Percentiles rank a stretch among this genome's conserved stretches.
Evolutionary conservation across 2,113 vertebrate species (phyloP).

Genomic region (Alosa alosa): DNA sequence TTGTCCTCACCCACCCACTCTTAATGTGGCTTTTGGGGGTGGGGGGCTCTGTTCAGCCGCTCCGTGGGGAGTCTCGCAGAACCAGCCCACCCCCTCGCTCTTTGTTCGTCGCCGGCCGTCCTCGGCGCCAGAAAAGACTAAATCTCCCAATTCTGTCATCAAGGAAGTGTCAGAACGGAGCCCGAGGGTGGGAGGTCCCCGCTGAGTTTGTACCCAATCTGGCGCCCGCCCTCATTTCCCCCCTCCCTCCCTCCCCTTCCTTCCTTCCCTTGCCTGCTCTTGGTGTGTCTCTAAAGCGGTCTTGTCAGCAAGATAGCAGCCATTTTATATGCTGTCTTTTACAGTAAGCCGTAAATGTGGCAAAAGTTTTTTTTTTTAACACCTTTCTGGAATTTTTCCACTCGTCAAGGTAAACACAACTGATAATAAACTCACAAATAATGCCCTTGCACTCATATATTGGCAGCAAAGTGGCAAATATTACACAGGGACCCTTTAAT

Average conservation of each 20-base stretch:
- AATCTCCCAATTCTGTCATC: slow-evolving; percentile 55
- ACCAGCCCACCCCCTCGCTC: slow-evolving; percentile 63
- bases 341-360: neutral
- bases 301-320: slow-evolving; percentile 32
- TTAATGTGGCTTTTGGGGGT: slow-evolving; percentile 50
- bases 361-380: neutral
- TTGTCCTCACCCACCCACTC: slow-evolving; percentile 66
- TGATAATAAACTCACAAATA: neutral
- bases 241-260: slow-evolving; percentile 31
- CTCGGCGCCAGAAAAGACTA: slow-evolving; percentile 56
- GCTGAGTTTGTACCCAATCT: slow-evolving; percentile 67
- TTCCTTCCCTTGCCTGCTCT: slow-evolving; percentile 42
- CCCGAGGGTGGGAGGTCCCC: slow-evolving; percentile 69
- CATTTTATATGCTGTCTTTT: slow-evolving; percentile 29
- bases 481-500: neutral
- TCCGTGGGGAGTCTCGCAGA: slow-evolving; percentile 58
- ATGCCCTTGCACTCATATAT: neutral
- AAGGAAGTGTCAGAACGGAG: slow-evolving; percentile 59
- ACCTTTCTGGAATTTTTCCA: neutral
- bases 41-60: slow-evolving; percentile 56
- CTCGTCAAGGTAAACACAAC: neutral
- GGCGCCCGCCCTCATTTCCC: slow-evolving; percentile 52
- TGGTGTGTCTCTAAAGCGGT: slow-evolving; percentile 37
- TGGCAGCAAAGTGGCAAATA: neutral
- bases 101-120: slow-evolving; percentile 66